Evolutionary conservation across 1,140 invertebrate species (phyloP).

Genomic region (Brachionus manjavacas): DNA sequence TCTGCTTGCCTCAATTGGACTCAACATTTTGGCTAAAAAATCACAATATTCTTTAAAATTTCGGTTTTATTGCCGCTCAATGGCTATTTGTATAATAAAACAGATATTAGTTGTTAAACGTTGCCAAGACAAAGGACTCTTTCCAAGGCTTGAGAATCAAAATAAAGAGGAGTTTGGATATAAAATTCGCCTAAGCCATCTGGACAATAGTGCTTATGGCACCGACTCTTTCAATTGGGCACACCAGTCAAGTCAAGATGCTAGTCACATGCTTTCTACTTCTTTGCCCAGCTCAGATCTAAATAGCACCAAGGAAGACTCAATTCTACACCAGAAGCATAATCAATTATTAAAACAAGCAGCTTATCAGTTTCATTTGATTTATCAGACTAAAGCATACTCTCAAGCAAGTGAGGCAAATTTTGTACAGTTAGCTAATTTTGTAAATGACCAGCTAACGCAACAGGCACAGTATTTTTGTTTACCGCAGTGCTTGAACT

Average conservation of each 20-base stretch:
- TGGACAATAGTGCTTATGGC: neutral
- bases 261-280: neutral
- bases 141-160: neutral
- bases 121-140: neutral
- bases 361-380: constrained; percentile 37
- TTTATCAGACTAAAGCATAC: constrained; percentile 9
- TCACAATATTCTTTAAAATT: constrained; percentile 23
- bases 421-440: constrained; percentile 1
- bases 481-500: constrained; percentile 15
- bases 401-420: neutral
- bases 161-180: neutral
- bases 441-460: constrained; percentile 26
- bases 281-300: neutral
- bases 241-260: neutral
- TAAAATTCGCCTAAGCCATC: constrained; percentile 12
- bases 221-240: neutral
- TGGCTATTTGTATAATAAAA: constrained; percentile 26
- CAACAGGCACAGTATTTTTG: constrained; percentile 33
- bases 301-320: neutral
- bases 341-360: constrained; percentile 35
- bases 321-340: neutral
- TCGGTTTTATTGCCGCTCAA: constrained; percentile 32
- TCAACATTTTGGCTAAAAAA: constrained; percentile 35
- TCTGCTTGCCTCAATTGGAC: constrained; percentile 16
- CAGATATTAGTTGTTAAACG: constrained; percentile 28